Conservation (phyloP, 2,888 invertebrate genomes). For the Conus canariensis region DNA sequence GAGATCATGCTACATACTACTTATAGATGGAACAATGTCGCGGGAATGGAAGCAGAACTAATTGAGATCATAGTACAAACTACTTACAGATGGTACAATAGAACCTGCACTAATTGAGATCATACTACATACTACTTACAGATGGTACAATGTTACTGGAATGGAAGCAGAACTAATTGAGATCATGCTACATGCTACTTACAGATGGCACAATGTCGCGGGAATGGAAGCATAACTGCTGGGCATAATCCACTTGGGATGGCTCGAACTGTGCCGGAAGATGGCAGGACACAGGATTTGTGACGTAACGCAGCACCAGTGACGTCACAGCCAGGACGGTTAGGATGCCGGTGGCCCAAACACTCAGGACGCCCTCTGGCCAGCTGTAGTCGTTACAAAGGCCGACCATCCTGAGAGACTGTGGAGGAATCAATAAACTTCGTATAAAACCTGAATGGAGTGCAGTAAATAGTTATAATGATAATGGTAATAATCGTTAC, state of each 20-base stretch:
- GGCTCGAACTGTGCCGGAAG: neutral
- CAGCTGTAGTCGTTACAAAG: conserved; percentile 22
- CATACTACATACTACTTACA: neutral
- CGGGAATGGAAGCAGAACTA: neutral
- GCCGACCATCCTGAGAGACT: neutral
- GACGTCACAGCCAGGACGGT: conserved; percentile 30
- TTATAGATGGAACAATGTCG: neutral
- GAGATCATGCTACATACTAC: neutral
- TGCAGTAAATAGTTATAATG: no score
- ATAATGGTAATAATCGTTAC: no score
- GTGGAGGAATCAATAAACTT: neutral
- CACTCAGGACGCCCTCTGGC: neutral
- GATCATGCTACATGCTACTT: no score
- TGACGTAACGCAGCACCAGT: conserved; percentile 27
- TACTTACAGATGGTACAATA: neutral
- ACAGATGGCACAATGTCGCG: neutral
- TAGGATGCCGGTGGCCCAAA: neutral
- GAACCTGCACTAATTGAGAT: no score
- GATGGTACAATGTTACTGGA: neutral
- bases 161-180: no score
- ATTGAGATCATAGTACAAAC: no score
- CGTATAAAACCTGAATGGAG: no score
- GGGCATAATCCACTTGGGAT: neutral
- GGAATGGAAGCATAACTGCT: no score
- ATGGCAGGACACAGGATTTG: neutral